Conservation (phyloP, 2,888 invertebrate genomes). For the Melieria crassipennis region DNA sequence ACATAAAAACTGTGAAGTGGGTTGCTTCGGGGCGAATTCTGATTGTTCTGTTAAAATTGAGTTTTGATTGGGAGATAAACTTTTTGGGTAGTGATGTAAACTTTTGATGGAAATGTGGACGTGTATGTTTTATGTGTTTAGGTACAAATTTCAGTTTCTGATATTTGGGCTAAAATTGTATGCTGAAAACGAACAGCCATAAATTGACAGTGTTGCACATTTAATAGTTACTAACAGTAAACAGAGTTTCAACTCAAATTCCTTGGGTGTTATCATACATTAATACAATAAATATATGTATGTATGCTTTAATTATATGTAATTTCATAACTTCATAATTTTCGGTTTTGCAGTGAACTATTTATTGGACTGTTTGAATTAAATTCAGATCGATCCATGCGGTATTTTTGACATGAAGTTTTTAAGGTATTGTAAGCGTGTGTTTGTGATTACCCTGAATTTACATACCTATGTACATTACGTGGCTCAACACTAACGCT, state of each 20-base stretch:
- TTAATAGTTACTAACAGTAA: background rate
- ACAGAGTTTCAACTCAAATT: background rate
- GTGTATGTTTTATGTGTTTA: background rate
- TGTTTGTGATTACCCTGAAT: no score
- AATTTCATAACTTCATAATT: background rate
- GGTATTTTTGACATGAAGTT: no score
- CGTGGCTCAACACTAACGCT: no score
- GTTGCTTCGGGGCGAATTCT: background rate
- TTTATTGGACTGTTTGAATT: no score
- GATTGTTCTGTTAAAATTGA: no score
- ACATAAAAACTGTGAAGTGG: background rate
- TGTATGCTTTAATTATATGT: background rate
- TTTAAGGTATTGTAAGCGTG: no score
- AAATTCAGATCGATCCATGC: no score
- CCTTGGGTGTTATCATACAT: background rate
- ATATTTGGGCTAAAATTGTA: constrained; percentile 1
- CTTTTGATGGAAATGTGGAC: background rate
- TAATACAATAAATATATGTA: background rate
- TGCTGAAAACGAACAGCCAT: constrained; percentile 43
- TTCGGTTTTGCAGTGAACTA: no score
- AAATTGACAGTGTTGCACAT: constrained; percentile 52
- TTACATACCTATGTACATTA: no score
- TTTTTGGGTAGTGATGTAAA: no score
- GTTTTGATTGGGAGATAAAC: no score
- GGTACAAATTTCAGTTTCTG: background rate